phyloP scores from a whole-genome alignment of 2,888 invertebrate species.

The Caradrina kadenii region DNA sequence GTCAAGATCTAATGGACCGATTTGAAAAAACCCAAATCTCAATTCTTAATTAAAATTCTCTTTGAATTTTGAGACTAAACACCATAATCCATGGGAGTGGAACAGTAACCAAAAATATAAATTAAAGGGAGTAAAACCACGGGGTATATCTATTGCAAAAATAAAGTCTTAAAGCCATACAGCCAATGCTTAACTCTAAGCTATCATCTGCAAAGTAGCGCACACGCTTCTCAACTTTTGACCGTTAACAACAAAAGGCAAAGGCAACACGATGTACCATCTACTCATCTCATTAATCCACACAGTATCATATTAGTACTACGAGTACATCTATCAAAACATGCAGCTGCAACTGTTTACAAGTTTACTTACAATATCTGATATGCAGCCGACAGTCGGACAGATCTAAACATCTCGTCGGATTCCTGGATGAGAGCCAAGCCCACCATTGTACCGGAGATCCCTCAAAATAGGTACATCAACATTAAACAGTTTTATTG shows the following conservation, averaged over 20 bases:
- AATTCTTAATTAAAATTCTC: too few relatives aligned
- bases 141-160: too few relatives aligned
- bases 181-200: too few relatives aligned
- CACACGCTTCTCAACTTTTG: neutral
- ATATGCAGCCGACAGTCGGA: conserved; percentile 62
- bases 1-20: too few relatives aligned
- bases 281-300: neutral
- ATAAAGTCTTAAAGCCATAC: too few relatives aligned
- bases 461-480: conserved; percentile 76
- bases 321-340: conserved; percentile 48
- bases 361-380: conserved; percentile 62
- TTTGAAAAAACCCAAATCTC: too few relatives aligned
- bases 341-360: conserved; percentile 55
- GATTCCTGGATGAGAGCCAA: conserved; percentile 78
- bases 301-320: conserved; percentile 1
- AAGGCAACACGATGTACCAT: neutral
- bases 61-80: too few relatives aligned
- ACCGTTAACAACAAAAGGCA: neutral
- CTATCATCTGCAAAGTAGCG: neutral
- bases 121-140: too few relatives aligned
- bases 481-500: conserved; percentile 66
- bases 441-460: conserved; percentile 63
- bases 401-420: conserved; percentile 68
- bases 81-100: too few relatives aligned
- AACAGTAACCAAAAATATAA: too few relatives aligned